Evolutionary conservation across 1,140 invertebrate species (phyloP).

Genomic region (Heliconius hewitsoni): DNA sequence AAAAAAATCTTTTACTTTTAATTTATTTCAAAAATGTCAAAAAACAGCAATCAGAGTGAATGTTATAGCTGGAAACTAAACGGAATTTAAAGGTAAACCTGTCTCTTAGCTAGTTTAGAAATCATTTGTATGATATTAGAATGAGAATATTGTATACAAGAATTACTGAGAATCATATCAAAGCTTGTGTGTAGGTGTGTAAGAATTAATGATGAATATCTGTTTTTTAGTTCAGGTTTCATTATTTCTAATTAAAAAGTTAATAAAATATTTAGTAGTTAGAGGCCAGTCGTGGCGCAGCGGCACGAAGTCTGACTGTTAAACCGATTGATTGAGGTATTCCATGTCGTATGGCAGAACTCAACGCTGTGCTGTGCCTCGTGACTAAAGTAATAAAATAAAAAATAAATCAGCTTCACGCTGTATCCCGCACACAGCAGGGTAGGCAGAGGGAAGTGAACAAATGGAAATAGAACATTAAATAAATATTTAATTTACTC

Average conservation of each 20-base stretch:
- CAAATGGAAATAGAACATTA: too few species aligned
- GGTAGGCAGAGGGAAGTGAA: too few species aligned
- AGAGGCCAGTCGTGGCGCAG: too few species aligned
- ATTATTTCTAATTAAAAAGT: background rate
- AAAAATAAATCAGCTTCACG: too few species aligned
- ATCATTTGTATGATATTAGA: background rate
- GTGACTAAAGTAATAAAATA: too few species aligned
- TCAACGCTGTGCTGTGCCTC: too few species aligned
- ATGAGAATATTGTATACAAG: background rate
- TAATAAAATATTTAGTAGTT: too few species aligned
- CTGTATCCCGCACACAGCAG: too few species aligned
- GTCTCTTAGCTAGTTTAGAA: background rate
- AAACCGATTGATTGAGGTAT: too few species aligned
- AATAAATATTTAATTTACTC: too few species aligned
- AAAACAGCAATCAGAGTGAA: background rate
- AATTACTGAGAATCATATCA: background rate
- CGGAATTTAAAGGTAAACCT: slow-evolving; percentile 11
- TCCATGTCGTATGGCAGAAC: too few species aligned
- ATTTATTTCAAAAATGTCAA: background rate
- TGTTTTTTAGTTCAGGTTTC: background rate
- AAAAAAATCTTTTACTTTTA: background rate
- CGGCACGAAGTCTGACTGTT: too few species aligned
- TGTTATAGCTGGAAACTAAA: background rate
- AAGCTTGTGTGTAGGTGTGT: background rate
- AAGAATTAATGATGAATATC: background rate